A percentile compares a stretch with the other conserved stretches of the same genome.
Evolutionary conservation across 2,113 vertebrate genomes (phyloP).

Genomic region (Anoura caudifer): DNA sequence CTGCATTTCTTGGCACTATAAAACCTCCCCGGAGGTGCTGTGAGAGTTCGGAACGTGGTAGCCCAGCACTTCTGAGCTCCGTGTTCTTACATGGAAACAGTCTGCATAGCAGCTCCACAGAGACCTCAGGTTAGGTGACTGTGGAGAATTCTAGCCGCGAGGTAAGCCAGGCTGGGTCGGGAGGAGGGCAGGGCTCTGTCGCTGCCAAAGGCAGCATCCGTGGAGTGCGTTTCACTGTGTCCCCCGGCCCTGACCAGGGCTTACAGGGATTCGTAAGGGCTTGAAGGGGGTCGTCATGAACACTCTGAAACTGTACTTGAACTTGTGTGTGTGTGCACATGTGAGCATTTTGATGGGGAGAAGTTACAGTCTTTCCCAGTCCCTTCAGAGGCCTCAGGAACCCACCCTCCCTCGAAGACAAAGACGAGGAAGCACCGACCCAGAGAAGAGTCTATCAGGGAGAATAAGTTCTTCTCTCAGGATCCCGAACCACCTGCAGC

Average conservation of each 20-base stretch:
- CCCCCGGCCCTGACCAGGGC: neutral
- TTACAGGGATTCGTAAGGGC: neutral
- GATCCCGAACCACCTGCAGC: neutral
- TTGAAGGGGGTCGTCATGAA: neutral
- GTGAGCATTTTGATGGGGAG: neutral
- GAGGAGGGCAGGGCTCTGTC: neutral
- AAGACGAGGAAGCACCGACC: neutral
- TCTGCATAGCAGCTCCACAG: conserved; percentile 57
- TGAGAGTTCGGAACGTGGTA: conserved; percentile 59
- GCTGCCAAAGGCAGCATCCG: neutral
- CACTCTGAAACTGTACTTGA: neutral
- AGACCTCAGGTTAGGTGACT: conserved; percentile 69
- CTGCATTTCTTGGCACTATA: conserved; percentile 53
- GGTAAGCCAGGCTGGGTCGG: conserved; percentile 23
- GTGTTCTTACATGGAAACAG: conserved; percentile 59
- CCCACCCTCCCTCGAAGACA: neutral
- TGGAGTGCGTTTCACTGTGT: neutral
- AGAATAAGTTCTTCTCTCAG: neutral
- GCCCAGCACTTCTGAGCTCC: conserved; percentile 57
- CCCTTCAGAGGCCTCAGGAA: neutral
- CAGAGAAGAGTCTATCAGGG: no score
- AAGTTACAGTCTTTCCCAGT: neutral
- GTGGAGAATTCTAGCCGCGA: conserved; percentile 33
- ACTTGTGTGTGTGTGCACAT: neutral
- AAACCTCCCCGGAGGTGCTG: conserved; percentile 58